phyloP scores from a whole-genome alignment of 2,797 vertebrate species.

The Melanotaenia boesemani region DNA sequence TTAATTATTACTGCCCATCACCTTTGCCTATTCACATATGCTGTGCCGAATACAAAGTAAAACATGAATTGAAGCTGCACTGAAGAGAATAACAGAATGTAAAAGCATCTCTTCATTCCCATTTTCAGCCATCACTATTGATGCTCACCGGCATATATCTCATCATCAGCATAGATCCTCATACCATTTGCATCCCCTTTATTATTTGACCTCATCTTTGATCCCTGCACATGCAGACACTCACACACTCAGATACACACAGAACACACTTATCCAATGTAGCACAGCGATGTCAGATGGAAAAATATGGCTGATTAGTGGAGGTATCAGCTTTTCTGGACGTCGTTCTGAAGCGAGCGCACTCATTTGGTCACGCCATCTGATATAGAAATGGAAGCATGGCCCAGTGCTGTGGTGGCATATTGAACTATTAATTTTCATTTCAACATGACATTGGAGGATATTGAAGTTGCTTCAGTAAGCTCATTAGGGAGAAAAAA shows the following conservation, averaged over 20 bases:
- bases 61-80: background rate
- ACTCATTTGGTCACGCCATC: slow-evolving; percentile 86
- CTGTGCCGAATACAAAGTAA: slow-evolving; percentile 13
- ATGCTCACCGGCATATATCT: slow-evolving; percentile 45
- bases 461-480: slow-evolving; percentile 84
- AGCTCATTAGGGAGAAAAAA: slow-evolving; percentile 73
- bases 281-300: slow-evolving; percentile 70
- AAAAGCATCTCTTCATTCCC: slow-evolving; percentile 27
- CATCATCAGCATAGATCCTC: slow-evolving; percentile 50
- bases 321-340: slow-evolving; percentile 81
- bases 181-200: slow-evolving; percentile 57
- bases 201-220: slow-evolving; percentile 63
- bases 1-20: background rate
- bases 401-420: slow-evolving; percentile 67
- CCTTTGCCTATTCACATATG: slow-evolving; percentile 1
- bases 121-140: slow-evolving; percentile 46
- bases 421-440: slow-evolving; percentile 87
- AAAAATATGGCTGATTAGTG: slow-evolving; percentile 82
- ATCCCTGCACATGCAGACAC: slow-evolving; percentile 33
- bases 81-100: slow-evolving; percentile 48
- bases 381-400: slow-evolving; percentile 83
- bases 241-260: slow-evolving; percentile 26
- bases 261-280: slow-evolving; percentile 38
- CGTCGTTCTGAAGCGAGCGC: slow-evolving; percentile 69
- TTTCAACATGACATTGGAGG: slow-evolving; percentile 86